Percentiles rank a stretch among this genome's conserved stretches.
Evolutionary conservation across 2,888 invertebrate species (phyloP).

Genomic region (Ctenicera cuprea): DNA sequence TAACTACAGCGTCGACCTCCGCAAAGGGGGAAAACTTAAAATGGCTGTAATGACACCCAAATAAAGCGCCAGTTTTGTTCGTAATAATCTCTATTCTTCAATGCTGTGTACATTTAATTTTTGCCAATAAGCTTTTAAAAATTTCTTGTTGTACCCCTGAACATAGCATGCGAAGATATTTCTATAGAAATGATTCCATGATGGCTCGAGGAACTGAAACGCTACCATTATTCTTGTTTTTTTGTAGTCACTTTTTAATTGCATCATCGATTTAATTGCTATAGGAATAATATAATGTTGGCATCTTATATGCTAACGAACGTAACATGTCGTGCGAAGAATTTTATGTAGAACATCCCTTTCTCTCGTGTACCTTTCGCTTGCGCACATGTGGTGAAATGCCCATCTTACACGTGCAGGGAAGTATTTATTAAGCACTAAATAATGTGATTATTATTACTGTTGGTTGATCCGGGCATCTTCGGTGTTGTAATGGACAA

Average conservation of each 20-base stretch:
- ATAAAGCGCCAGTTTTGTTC: no score
- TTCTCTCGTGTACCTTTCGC: slow-evolving; percentile 38
- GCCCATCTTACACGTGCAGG: slow-evolving; percentile 21
- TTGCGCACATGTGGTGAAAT: slow-evolving; percentile 13
- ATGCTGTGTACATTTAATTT: no score
- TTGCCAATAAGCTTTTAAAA: no score
- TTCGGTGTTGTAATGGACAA: slow-evolving; percentile 17
- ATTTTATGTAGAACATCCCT: slow-evolving; percentile 41
- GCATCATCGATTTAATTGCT: slow-evolving; percentile 33
- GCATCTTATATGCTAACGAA: slow-evolving; percentile 15
- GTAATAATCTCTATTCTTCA: no score
- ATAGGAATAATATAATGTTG: slow-evolving; percentile 15
- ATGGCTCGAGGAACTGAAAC: slow-evolving; percentile 8
- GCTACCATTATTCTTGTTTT: neutral
- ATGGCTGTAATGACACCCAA: no score
- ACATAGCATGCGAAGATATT: no score
- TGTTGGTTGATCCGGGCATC: neutral
- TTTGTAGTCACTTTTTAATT: slow-evolving; percentile 9
- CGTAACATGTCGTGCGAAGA: slow-evolving; percentile 41
- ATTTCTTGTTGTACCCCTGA: no score
- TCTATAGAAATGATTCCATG: neutral
- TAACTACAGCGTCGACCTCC: no score
- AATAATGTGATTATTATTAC: neutral
- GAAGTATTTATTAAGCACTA: slow-evolving; percentile 17
- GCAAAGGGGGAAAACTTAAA: no score